Conservation (phyloP, 2,113 vertebrate species). For the Albula goreensis region DNA sequence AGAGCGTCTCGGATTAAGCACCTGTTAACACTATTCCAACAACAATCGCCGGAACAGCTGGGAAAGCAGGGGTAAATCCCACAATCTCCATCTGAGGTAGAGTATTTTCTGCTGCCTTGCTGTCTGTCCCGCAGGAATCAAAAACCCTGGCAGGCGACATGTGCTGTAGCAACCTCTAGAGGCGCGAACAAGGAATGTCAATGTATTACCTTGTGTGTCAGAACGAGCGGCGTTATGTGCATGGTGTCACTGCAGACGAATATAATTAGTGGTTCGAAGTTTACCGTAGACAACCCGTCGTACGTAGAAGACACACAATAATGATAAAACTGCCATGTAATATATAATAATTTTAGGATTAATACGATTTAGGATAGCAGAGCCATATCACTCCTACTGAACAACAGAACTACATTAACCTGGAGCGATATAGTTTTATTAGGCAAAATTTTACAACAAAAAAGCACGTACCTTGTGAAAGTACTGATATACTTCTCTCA, state of each 20-base stretch:
- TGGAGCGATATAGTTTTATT: not conserved
- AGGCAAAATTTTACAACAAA: not conserved
- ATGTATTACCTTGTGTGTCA: not conserved
- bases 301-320: not conserved
- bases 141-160: not conserved
- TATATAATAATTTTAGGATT: not conserved
- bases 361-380: not conserved
- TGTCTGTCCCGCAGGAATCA: not conserved
- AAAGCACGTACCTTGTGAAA: not conserved
- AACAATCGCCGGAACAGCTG: not conserved
- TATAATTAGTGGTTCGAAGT: not conserved
- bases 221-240: not conserved
- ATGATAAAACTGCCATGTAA: not conserved
- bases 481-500: constrained; percentile 39
- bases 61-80: not conserved
- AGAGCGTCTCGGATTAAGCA: not conserved
- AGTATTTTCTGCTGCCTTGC: not conserved
- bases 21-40: not conserved
- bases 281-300: not conserved
- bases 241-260: not conserved
- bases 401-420: not conserved
- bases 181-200: not conserved
- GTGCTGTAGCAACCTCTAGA: not conserved
- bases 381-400: not conserved
- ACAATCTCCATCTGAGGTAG: not conserved